Percentiles rank a stretch among this genome's conserved stretches.
Evolutionary conservation across 2,797 vertebrate genomes (phyloP).

Genomic region (Erpetoichthys calabaricus): DNA sequence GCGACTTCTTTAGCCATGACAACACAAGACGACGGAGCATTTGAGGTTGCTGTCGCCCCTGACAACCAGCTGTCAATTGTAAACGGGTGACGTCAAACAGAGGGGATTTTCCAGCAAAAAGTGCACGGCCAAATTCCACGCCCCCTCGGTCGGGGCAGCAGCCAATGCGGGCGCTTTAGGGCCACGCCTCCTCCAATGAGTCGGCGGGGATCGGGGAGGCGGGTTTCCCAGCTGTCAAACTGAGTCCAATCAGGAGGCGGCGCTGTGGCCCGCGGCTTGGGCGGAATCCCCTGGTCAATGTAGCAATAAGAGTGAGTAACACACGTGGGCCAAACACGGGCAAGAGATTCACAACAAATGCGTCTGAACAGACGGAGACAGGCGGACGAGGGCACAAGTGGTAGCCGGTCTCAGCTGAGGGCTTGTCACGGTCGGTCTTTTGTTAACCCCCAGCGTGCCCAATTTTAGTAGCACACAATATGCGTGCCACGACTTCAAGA

Average conservation of each 20-base stretch:
- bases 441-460: too few species aligned
- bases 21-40: constrained; percentile 31
- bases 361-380: constrained; percentile 14
- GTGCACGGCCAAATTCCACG: constrained; percentile 15
- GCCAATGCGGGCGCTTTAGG: constrained; percentile 8
- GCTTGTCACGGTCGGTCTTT: too few species aligned
- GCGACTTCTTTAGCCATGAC: constrained; percentile 30
- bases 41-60: constrained; percentile 58
- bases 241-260: constrained; percentile 21
- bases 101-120: constrained; percentile 38
- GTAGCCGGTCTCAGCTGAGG: too few species aligned
- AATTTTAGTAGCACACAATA: too few species aligned
- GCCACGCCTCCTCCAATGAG: constrained; percentile 19
- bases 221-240: constrained; percentile 24
- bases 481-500: too few species aligned
- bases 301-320: constrained; percentile 19
- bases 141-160: constrained; percentile 9
- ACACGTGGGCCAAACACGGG: constrained; percentile 23
- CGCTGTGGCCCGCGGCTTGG: constrained; percentile 17
- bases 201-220: constrained; percentile 15
- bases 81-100: constrained; percentile 42
- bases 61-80: constrained; percentile 64
- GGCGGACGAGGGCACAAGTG: constrained; percentile 1
- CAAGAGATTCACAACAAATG: constrained; percentile 16
- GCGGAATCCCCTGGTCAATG: constrained; percentile 26